Percentiles rank a stretch among this genome's conserved stretches.
Conservation (phyloP, 2,888 invertebrate genomes). For the Thera britannica region DNA sequence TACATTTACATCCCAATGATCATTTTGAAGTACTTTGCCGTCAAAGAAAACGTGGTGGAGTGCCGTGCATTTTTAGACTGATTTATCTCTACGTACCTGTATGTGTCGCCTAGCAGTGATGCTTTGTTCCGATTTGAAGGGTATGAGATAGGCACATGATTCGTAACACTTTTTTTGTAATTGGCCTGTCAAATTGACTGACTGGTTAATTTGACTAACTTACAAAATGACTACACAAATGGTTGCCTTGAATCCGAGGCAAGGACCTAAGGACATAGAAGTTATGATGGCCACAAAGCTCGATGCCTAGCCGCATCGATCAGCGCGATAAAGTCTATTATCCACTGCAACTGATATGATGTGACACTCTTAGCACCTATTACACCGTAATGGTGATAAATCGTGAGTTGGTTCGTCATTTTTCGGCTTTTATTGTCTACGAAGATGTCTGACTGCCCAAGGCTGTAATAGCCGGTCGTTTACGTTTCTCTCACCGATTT, state of each 20-base stretch:
- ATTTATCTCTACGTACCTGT: no score
- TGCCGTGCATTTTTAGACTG: no score
- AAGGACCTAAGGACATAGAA: no score
- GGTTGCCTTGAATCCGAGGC: no score
- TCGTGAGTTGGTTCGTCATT: conserved; percentile 60
- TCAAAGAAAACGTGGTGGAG: no score
- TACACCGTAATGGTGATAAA: conserved; percentile 64
- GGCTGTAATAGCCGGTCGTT: conserved; percentile 64
- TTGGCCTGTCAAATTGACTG: no score
- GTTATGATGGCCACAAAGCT: background rate
- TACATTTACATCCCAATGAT: no score
- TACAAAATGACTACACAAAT: background rate
- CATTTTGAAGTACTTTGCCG: no score
- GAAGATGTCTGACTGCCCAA: conserved; percentile 57
- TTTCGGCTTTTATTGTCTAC: conserved; percentile 69
- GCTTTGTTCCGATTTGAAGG: no score
- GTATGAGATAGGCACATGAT: no score
- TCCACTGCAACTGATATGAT: background rate
- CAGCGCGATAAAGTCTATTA: background rate
- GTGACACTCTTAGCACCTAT: conserved; percentile 9
- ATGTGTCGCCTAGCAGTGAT: no score
- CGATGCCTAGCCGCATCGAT: background rate
- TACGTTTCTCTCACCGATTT: conserved; percentile 70
- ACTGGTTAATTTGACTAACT: background rate
- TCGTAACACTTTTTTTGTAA: no score